These are phyloP conservation scores for Rugalucina vietnamica DNA, from an alignment of 2,888 invertebrate species.

Conservation along the genomic window DNA sequence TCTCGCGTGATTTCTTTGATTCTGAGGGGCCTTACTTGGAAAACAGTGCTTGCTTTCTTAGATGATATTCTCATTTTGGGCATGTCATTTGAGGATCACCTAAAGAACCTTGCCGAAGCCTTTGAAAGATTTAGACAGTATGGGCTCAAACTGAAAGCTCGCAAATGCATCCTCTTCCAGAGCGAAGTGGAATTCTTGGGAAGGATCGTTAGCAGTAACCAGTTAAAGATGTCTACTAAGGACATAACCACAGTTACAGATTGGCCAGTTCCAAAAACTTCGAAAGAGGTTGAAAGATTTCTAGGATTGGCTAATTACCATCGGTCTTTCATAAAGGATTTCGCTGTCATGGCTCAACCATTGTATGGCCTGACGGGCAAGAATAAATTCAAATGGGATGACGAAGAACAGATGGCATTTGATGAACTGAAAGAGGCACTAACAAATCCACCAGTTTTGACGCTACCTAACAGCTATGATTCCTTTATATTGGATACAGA, in stretches of 20 bases:
- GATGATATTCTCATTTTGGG: conserved; percentile 63
- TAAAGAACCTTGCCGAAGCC: not conserved
- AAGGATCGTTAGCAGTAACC: conserved; percentile 12
- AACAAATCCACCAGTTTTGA: conserved; percentile 35
- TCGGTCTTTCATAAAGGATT: conserved; percentile 31
- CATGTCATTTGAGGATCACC: conserved; percentile 17
- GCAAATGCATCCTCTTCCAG: conserved; percentile 55
- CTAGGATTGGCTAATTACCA: conserved; percentile 53
- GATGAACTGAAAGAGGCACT: conserved; percentile 1
- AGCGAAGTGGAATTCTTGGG: conserved; percentile 43
- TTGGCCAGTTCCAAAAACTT: not conserved
- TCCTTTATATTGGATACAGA: conserved; percentile 33
- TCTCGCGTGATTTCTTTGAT: conserved; percentile 22
- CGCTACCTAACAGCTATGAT: conserved; percentile 32
- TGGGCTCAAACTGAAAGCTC: conserved; percentile 17
- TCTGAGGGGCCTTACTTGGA: conserved; percentile 34
- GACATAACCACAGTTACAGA: not conserved
- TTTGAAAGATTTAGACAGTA: not conserved
- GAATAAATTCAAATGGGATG: conserved; percentile 28
- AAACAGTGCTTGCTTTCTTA: conserved; percentile 52
- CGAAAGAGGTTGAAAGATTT: conserved; percentile 42
- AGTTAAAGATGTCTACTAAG: conserved; percentile 12
- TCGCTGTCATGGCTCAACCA: conserved; percentile 21
- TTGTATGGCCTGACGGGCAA: conserved; percentile 38
- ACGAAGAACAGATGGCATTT: conserved; percentile 25